A percentile compares a stretch with the other conserved stretches of the same genome.
Conservation (phyloP, 2,113 vertebrate genomes). For the Carettochelys insculpta region DNA sequence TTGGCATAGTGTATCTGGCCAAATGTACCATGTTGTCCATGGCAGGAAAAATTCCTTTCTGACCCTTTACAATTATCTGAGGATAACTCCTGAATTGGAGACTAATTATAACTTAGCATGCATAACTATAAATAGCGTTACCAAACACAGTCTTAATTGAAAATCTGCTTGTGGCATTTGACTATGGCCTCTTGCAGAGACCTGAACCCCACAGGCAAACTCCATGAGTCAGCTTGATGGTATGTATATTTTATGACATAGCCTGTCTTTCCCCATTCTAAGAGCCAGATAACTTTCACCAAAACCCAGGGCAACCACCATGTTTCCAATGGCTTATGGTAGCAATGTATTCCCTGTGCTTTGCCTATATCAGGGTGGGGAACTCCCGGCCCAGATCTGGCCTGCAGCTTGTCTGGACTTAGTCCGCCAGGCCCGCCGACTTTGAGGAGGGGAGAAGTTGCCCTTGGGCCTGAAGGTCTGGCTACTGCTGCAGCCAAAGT, state of each 20-base stretch:
- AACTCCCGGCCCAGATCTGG: no score
- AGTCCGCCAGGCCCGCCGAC: no score
- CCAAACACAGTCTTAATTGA: not conserved
- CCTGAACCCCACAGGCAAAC: not conserved
- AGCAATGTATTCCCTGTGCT: not conserved
- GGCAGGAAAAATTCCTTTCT: not conserved
- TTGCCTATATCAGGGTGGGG: no score
- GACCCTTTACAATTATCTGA: not conserved
- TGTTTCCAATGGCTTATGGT: not conserved
- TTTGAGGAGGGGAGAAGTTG: no score
- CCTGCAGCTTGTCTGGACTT: no score
- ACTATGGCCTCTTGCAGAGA: not conserved
- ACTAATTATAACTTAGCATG: not conserved
- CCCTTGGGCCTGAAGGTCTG: no score
- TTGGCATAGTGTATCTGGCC: not conserved
- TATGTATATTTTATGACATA: not conserved
- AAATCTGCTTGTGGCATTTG: not conserved
- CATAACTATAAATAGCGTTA: not conserved
- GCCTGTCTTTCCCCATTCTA: not conserved
- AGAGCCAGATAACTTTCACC: not conserved
- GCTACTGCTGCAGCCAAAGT: no score
- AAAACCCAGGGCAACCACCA: not conserved
- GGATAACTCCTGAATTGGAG: no score
- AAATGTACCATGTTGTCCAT: rapidly evolving
- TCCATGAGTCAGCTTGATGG: rapidly evolving